phyloP scores from a whole-genome alignment of 2,113 vertebrate genomes.

The Oreochromis spilurus region DNA sequence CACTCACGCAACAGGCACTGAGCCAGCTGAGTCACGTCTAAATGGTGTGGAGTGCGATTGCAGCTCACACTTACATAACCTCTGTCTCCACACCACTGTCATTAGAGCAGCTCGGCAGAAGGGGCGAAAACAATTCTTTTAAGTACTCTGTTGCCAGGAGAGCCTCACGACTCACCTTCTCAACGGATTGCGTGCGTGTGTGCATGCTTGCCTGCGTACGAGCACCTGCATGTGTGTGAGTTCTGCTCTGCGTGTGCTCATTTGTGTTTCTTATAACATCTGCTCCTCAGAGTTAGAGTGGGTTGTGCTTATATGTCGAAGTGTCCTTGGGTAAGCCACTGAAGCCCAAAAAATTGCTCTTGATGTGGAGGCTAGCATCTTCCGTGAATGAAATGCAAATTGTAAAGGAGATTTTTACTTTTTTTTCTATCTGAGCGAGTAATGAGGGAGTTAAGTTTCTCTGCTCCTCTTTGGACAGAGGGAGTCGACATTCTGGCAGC shows the following conservation, averaged over 20 bases:
- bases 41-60: conserved; percentile 61
- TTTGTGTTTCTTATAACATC: conserved; percentile 21
- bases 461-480: conserved; percentile 65
- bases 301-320: background rate
- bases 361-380: background rate
- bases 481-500: conserved; percentile 76
- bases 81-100: conserved; percentile 64
- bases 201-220: background rate
- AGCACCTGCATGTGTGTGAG: background rate
- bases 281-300: background rate
- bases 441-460: conserved; percentile 73
- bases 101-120: conserved; percentile 58
- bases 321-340: background rate
- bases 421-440: conserved; percentile 31
- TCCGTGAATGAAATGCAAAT: background rate
- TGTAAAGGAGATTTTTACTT: background rate
- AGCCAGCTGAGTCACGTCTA: conserved; percentile 72
- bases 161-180: conserved; percentile 31
- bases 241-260: background rate
- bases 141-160: conserved; percentile 36
- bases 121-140: conserved; percentile 48
- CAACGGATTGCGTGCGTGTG: background rate
- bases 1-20: conserved; percentile 29
- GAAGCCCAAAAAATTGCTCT: background rate
- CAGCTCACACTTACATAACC: conserved; percentile 74